These are phyloP conservation scores for Tricholauxania praeusta DNA, from an alignment of 2,888 invertebrate genomes.

Conservation along the genomic window DNA sequence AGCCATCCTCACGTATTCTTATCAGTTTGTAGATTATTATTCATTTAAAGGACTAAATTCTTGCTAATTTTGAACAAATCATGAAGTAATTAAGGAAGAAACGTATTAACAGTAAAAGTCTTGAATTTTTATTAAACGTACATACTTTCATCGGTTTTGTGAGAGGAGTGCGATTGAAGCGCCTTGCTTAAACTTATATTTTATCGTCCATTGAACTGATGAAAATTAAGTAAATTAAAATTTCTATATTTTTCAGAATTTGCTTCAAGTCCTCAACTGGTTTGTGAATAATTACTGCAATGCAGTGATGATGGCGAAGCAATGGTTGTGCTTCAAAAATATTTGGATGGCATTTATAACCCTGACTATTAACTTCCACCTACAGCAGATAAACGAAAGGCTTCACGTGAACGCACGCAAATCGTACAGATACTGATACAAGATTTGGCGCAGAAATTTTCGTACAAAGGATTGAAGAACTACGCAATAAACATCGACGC, in stretches of 20 bases:
- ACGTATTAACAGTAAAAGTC: neutral
- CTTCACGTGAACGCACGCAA: conserved; percentile 53
- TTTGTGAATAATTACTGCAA: conserved; percentile 83
- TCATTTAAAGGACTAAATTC: too few relatives aligned
- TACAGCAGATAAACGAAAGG: conserved; percentile 55
- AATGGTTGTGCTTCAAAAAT: conserved; percentile 89
- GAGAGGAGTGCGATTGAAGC: neutral
- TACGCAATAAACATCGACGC: conserved; percentile 90
- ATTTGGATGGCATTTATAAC: conserved; percentile 86
- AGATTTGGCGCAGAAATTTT: conserved; percentile 83
- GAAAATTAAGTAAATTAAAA: neutral
- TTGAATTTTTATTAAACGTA: too few relatives aligned
- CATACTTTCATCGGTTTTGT: neutral
- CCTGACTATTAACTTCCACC: conserved; percentile 75
- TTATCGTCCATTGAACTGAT: neutral
- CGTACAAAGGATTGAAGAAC: conserved; percentile 87
- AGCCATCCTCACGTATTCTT: too few relatives aligned
- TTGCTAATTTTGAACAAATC: too few relatives aligned
- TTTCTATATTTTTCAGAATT: conserved; percentile 73
- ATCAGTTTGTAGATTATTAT: too few relatives aligned
- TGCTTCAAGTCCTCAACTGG: conserved; percentile 91
- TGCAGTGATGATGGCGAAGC: conserved; percentile 97
- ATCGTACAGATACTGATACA: conserved; percentile 81
- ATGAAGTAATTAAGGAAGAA: too few relatives aligned
- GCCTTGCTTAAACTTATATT: conserved; percentile 4